Base-by-base conservation (phyloP, 2,888 invertebrate species). In the Limenitis camilla region DNA sequence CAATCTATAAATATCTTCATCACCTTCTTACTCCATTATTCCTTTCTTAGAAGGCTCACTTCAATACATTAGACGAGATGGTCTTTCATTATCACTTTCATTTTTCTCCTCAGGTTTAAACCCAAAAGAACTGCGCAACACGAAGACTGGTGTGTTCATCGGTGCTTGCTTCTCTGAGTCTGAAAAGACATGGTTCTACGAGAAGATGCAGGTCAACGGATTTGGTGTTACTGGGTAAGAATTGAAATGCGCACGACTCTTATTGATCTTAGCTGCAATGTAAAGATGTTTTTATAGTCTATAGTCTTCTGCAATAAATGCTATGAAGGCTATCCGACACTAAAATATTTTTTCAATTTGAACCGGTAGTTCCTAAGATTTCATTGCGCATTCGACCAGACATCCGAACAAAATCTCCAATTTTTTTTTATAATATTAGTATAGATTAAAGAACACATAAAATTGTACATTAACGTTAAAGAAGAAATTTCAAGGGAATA, bases 161-260 rank as follows among this genome's bases (percentile, higher is more conserved):
- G 95, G 95, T 0, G 90, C 91, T 36, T 93, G 93, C 70, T 92
- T 91, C 69, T 93, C 93, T 0, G 96, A 96, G 67, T 91, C 92
- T 0, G 93, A 93, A 68, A 92, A 92, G 65, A 91, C 91, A 7
- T 91, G 92, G 90, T 90, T 92, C 62, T 89, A 90, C 66, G 92
- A 94, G 65, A 89, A 91, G 45, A 90, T 92, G 72, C 89, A 90
- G 69, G 88, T 88, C 68, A 84, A 89, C 64, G 88, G 87, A 0
- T 88, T 88, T 61, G 89, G 88, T 64, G 84, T 89, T 2, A 88
- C 88, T 36, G 90, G 90, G 89, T 90, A 63, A 73, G 76, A 66
- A 11, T 11, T 40, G 5, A 27, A 5, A 11, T 19, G 2, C 19
- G 19, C 19, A 19, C 19, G 19, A 19, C 19, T 19, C 4, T 30